Evolutionary conservation across 2,888 invertebrate genomes (phyloP).

Genomic region (Mycalesis mineus): DNA sequence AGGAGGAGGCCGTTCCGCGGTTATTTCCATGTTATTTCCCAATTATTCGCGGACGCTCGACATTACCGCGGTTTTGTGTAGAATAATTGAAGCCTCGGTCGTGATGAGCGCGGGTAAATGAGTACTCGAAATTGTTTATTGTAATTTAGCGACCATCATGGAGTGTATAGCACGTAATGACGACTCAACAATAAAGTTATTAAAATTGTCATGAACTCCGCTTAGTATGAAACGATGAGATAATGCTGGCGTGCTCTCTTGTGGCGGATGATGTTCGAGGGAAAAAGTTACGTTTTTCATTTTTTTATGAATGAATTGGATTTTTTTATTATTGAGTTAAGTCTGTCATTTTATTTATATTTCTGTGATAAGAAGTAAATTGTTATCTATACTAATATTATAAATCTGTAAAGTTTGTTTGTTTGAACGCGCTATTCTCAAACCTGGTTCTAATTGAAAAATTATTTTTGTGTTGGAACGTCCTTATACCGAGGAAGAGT

Average conservation of each 20-base stretch:
- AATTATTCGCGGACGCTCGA: constrained; percentile 71
- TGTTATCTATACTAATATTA: too few relatives aligned
- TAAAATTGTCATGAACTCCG: constrained; percentile 51
- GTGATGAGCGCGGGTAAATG: constrained; percentile 70
- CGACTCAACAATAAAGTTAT: constrained; percentile 61
- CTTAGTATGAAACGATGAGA: constrained; percentile 39
- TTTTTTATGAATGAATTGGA: too few relatives aligned
- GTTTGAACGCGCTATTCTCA: too few relatives aligned
- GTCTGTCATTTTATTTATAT: too few relatives aligned
- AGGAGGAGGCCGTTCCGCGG: constrained; percentile 61
- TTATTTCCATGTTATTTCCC: constrained; percentile 72
- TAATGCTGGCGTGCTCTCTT: constrained; percentile 35
- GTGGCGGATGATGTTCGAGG: neutral
- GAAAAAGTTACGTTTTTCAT: too few relatives aligned
- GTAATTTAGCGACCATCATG: constrained; percentile 66
- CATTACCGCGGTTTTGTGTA: constrained; percentile 66
- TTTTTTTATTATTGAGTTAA: too few relatives aligned
- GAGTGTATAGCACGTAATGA: constrained; percentile 63
- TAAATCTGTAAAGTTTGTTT: too few relatives aligned
- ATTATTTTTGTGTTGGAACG: too few relatives aligned
- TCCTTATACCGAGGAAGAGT: too few relatives aligned
- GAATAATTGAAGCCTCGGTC: constrained; percentile 66
- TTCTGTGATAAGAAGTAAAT: too few relatives aligned
- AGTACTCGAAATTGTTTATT: constrained; percentile 72
- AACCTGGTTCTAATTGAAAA: too few relatives aligned